Evolutionary conservation across 1,140 invertebrate species (phyloP).

Genomic region (Meteorus sp.): DNA sequence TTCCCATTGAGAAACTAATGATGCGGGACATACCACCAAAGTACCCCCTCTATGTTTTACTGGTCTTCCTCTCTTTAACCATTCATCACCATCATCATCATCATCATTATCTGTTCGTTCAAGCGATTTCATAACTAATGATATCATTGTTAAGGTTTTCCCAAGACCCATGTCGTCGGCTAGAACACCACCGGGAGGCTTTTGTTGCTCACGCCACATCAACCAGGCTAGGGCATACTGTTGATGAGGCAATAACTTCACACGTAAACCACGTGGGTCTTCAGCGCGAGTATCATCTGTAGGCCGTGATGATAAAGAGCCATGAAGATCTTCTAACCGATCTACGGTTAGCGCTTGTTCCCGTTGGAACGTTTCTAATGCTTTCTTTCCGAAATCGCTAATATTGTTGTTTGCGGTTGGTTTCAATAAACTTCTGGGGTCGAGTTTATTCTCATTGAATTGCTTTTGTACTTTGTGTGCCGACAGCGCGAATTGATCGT

Average conservation of each 20-base stretch:
- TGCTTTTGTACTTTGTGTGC: neutral
- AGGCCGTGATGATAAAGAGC: conserved; percentile 69
- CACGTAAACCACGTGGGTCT: conserved; percentile 68
- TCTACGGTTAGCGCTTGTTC: conserved; percentile 72
- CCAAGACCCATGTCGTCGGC: conserved; percentile 96
- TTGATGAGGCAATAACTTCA: conserved; percentile 84
- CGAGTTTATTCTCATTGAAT: neutral
- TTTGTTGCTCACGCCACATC: conserved; percentile 82
- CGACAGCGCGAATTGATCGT: neutral
- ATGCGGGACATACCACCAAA: conserved; percentile 87
- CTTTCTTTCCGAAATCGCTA: conserved; percentile 47
- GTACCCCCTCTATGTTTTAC: conserved; percentile 66
- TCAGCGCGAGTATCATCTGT: conserved; percentile 61
- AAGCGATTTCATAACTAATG: conserved; percentile 59
- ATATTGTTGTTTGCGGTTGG: neutral
- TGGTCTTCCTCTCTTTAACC: conserved; percentile 35
- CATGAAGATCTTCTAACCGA: conserved; percentile 72
- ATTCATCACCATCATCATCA: conserved; percentile 31
- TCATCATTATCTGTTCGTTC: conserved; percentile 55
- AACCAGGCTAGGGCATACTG: conserved; percentile 86
- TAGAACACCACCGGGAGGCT: conserved; percentile 75
- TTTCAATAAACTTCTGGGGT: neutral
- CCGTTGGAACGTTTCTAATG: conserved; percentile 63
- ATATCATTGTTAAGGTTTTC: conserved; percentile 92
- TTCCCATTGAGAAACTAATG: conserved; percentile 83